Evolutionary conservation across 2,888 invertebrate species (phyloP).

Genomic region (Pyralis farinalis): DNA sequence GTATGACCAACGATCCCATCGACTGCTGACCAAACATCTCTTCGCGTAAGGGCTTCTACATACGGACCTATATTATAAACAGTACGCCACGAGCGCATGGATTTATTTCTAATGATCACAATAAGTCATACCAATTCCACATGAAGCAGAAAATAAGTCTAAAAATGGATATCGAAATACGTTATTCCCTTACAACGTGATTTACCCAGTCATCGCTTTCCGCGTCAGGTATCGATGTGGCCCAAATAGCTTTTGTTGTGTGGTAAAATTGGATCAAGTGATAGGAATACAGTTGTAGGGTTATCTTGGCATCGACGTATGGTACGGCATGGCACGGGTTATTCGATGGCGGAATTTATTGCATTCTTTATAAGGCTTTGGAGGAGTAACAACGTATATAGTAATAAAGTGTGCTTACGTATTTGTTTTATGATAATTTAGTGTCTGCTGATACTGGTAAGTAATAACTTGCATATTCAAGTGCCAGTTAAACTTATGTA

Average conservation of each 20-base stretch:
- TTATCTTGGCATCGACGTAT: slow-evolving; percentile 10
- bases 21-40: no score
- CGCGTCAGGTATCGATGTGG: neutral
- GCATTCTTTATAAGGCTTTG: slow-evolving; percentile 4
- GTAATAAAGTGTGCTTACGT: neutral
- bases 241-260: slow-evolving; percentile 14
- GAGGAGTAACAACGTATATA: slow-evolving; percentile 1
- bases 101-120: no score
- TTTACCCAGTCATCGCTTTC: neutral
- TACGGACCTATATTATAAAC: no score
- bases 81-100: no score
- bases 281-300: slow-evolving; percentile 9
- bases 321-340: slow-evolving; percentile 14
- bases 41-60: no score
- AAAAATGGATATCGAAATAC: no score
- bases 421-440: neutral
- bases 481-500: no score
- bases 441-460: no score
- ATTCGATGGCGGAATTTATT: slow-evolving; percentile 15
- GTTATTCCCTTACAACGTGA: neutral
- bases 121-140: no score
- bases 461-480: no score
- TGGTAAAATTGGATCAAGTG: slow-evolving; percentile 13
- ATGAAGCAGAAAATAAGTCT: no score
- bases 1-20: no score